These are phyloP conservation scores for Eidolon helvum DNA, from an alignment of 2,113 vertebrate species.

Conservation along the genomic window DNA sequence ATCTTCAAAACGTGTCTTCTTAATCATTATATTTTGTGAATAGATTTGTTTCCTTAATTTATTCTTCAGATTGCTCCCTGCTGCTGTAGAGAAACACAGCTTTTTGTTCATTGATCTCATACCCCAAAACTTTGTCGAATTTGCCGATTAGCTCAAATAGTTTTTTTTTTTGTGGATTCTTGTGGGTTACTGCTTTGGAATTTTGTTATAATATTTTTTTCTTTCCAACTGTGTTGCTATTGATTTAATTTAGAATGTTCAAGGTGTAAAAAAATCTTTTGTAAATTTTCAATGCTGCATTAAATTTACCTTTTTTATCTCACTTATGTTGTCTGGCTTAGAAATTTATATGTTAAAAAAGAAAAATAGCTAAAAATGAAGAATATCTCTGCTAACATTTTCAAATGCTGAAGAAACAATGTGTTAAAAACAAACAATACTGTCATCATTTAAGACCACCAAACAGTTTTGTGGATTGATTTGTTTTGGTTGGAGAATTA, in stretches of 20 bases:
- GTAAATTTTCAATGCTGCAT: neutral
- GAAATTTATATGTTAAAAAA: neutral
- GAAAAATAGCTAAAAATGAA: neutral
- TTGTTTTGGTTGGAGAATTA: slow-evolving; percentile 53
- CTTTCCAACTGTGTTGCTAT: neutral
- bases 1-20: neutral
- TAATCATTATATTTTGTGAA: neutral
- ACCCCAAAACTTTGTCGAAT: neutral
- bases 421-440: neutral
- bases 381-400: neutral
- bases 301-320: neutral
- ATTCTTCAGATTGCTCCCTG: neutral
- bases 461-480: neutral
- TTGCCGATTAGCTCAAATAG: neutral
- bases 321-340: neutral
- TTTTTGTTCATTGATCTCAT: neutral
- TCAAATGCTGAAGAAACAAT: neutral
- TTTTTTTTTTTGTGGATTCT: neutral
- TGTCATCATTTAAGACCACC: neutral
- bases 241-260: neutral
- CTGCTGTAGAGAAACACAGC: neutral
- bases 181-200: neutral
- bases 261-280: neutral
- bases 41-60: slow-evolving; percentile 3
- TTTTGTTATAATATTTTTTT: slow-evolving; percentile 28